Evolutionary conservation across 2,113 vertebrate species (phyloP).

Genomic region (Alces alces): DNA sequence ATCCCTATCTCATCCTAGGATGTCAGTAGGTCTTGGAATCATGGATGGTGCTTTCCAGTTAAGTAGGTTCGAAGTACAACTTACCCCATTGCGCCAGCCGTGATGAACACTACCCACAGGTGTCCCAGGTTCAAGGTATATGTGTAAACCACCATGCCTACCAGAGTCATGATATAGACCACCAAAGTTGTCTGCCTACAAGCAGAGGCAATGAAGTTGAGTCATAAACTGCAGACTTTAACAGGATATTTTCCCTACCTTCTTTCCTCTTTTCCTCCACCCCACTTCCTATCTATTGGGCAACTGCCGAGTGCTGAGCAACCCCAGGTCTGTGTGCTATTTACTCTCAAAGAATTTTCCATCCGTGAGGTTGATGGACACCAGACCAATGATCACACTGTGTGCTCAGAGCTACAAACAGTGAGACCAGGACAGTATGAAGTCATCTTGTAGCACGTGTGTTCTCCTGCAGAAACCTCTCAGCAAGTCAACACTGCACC

Average conservation of each 20-base stretch:
- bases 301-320: background rate
- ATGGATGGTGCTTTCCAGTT: background rate
- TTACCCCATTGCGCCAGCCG: conserved; percentile 90
- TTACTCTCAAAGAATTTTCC: background rate
- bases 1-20: background rate
- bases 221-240: background rate
- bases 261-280: background rate
- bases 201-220: conserved; percentile 18
- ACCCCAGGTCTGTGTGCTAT: background rate
- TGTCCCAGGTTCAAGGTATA: conserved; percentile 87
- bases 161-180: conserved; percentile 88
- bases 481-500: background rate
- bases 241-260: background rate
- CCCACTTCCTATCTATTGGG: background rate
- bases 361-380: background rate
- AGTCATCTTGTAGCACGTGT: background rate
- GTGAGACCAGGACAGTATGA: background rate
- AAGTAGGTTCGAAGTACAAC: conserved; percentile 50
- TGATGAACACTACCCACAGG: conserved; percentile 95
- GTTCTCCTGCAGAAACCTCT: background rate
- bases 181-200: conserved; percentile 89
- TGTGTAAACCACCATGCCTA: conserved; percentile 90
- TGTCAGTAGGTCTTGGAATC: background rate
- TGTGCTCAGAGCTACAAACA: background rate
- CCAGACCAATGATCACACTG: background rate